Evolutionary conservation across 2,113 vertebrate genomes (phyloP).

Genomic region (Hippocampus abdominalis): DNA sequence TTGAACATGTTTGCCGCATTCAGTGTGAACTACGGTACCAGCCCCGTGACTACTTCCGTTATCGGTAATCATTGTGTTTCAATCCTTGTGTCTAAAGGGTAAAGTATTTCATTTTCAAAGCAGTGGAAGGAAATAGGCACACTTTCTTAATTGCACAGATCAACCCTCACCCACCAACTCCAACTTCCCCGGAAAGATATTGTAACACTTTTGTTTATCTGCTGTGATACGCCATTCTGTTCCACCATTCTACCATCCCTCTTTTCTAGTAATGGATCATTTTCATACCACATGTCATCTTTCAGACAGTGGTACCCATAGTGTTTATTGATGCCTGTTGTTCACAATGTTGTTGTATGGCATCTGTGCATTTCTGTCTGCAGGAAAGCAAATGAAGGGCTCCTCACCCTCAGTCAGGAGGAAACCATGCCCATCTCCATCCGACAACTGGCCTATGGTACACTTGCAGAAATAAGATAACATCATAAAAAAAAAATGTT

Average conservation of each 20-base stretch:
- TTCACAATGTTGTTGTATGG: slow-evolving; percentile 9
- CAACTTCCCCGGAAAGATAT: too few relatives aligned
- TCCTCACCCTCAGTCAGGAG: slow-evolving; percentile 78
- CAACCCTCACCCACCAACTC: too few relatives aligned
- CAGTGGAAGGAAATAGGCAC: too few relatives aligned
- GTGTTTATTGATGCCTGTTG: slow-evolving; percentile 10
- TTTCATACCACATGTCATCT: slow-evolving; percentile 16
- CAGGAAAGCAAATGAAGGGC: slow-evolving; percentile 83
- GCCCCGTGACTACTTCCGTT: too few relatives aligned
- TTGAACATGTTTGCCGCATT: too few relatives aligned
- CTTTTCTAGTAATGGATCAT: slow-evolving; percentile 7
- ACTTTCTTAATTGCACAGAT: too few relatives aligned
- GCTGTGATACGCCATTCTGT: background rate
- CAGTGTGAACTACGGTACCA: too few relatives aligned
- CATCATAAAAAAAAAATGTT: background rate
- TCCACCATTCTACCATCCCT: slow-evolving; percentile 6
- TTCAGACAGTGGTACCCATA: slow-evolving; percentile 16
- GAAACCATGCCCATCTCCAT: slow-evolving; percentile 79
- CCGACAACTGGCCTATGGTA: slow-evolving; percentile 80
- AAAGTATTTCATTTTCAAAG: too few relatives aligned
- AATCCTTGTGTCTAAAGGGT: too few relatives aligned
- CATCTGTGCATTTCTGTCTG: slow-evolving; percentile 29
- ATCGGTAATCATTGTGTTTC: too few relatives aligned
- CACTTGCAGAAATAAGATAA: background rate
- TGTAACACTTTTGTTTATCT: background rate